phyloP scores from a whole-genome alignment of 2,888 invertebrate species.

The Aporophyla lueneburgensis region DNA sequence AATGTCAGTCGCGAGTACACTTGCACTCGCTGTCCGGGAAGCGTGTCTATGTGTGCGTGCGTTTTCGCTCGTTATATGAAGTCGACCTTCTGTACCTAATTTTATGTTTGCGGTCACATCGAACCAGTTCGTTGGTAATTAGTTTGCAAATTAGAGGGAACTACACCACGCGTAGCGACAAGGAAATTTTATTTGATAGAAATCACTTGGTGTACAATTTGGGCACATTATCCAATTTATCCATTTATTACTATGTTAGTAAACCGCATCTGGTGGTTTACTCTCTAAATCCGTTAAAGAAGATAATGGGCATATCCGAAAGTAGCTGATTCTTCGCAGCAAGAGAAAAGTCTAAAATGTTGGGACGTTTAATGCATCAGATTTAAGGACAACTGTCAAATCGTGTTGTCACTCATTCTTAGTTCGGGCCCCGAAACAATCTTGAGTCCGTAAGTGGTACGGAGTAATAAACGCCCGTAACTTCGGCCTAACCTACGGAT shows the following conservation, averaged over 20 bases:
- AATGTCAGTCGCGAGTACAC: not conserved
- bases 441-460: no score
- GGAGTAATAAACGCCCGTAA: no score
- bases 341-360: no score
- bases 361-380: no score
- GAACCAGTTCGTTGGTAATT: slow-evolving; percentile 52
- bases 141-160: slow-evolving; percentile 55
- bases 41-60: not conserved
- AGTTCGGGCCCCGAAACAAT: no score
- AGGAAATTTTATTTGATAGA: slow-evolving; percentile 11
- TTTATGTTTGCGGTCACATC: slow-evolving; percentile 21
- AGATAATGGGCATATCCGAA: no score
- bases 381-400: no score
- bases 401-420: no score
- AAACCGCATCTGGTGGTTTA: not conserved
- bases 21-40: not conserved
- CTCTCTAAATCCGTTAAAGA: no score
- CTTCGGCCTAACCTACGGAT: no score
- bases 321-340: no score
- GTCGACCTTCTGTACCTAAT: slow-evolving; percentile 16
- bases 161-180: slow-evolving; percentile 13
- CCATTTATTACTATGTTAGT: not conserved
- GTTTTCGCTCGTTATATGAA: slow-evolving; percentile 3
- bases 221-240: no score
- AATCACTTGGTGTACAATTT: slow-evolving; percentile 5